phyloP scores from a whole-genome alignment of 2,113 vertebrate species.

The Hydrochoerus hydrochaeris region DNA sequence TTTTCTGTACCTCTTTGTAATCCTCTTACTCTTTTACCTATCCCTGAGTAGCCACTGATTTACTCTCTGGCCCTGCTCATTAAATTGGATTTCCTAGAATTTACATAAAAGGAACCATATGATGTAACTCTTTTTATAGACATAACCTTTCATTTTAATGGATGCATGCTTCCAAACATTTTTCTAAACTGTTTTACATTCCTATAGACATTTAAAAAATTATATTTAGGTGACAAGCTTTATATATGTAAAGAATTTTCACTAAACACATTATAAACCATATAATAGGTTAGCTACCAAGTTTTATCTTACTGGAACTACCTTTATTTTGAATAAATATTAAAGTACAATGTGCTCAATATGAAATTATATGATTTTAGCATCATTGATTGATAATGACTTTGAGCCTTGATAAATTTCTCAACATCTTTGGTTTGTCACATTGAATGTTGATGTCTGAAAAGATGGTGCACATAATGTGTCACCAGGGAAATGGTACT shows the following conservation, averaged over 20 bases:
- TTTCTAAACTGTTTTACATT: not conserved
- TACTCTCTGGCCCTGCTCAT: not conserved
- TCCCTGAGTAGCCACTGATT: not conserved
- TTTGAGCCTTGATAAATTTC: conserved; percentile 23
- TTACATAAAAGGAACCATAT: not conserved
- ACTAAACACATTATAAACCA: not conserved
- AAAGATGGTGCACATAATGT: not conserved
- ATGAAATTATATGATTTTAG: not conserved
- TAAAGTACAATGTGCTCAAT: not conserved
- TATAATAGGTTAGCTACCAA: not conserved
- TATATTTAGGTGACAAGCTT: not conserved
- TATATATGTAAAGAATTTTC: not conserved
- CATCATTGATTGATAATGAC: not conserved
- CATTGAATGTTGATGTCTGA: not conserved
- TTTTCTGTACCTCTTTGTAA: not conserved
- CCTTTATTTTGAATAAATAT: conserved; percentile 37
- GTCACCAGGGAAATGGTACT: not conserved
- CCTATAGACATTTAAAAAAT: not conserved
- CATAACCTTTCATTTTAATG: not conserved
- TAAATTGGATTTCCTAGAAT: not conserved
- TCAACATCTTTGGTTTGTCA: not conserved
- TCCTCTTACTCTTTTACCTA: not conserved
- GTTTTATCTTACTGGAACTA: not conserved
- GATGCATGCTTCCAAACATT: not conserved
- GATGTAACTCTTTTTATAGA: not conserved